Evolutionary conservation across 92 coral and sea anemone genomes (phyloP).

Genomic region (Anthopleura xanthogrammica): DNA sequence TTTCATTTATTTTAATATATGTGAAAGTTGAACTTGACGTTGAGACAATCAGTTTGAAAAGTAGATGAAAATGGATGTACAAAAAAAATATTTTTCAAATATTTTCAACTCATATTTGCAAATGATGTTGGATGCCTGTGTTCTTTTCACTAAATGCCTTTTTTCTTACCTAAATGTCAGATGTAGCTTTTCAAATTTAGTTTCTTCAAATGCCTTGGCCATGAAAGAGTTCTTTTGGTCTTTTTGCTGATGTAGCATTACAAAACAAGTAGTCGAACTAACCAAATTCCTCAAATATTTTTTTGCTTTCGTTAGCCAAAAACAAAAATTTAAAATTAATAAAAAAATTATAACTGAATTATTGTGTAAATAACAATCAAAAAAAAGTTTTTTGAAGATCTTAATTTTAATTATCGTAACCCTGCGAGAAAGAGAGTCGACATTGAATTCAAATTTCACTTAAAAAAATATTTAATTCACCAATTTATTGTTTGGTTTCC

Average conservation of each 20-base stretch:
- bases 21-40: no score
- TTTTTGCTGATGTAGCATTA: not conserved
- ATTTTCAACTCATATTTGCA: no score
- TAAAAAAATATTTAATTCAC: not conserved
- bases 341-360: not conserved
- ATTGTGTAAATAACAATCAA: not conserved
- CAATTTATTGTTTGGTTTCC: not conserved
- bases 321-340: not conserved
- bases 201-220: constrained; percentile 10
- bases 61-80: no score
- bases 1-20: no score
- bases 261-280: not conserved
- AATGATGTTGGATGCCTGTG: not conserved
- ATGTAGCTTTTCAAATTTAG: not conserved
- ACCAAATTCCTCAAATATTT: not conserved
- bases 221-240: not conserved
- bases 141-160: not conserved
- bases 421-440: not conserved
- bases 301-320: not conserved
- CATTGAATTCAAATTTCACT: not conserved
- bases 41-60: no score
- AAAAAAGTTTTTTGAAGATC: not conserved
- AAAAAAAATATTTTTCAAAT: no score
- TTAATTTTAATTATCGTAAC: not conserved
- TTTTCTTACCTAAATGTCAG: not conserved